Evolutionary conservation across 2,888 invertebrate species (phyloP).

Genomic region (Mylabris sibirica): DNA sequence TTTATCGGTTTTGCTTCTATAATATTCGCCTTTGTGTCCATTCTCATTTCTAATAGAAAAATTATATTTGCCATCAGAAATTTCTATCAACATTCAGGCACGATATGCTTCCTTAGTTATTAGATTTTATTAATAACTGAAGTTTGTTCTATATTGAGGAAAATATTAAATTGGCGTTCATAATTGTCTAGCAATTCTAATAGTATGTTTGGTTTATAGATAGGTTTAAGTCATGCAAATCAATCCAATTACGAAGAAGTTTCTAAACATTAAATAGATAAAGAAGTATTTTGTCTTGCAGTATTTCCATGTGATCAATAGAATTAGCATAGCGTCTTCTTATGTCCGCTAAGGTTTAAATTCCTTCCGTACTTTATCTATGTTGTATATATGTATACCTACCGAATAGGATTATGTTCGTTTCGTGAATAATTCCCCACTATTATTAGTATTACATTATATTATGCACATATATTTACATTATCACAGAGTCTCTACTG

Average conservation of each 20-base stretch:
- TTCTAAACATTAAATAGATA: conserved; percentile 18
- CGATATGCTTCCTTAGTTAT: not conserved
- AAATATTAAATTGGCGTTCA: conserved; percentile 9
- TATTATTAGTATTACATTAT: conserved; percentile 22
- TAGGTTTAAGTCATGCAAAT: conserved; percentile 26
- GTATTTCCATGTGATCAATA: conserved; percentile 43
- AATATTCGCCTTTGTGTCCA: not conserved
- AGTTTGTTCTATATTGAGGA: conserved; percentile 1
- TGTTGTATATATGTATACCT: conserved; percentile 19
- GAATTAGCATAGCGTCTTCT: conserved; percentile 39
- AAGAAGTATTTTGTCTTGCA: conserved; percentile 38
- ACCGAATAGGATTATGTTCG: conserved; percentile 17
- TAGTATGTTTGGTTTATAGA: conserved; percentile 9
- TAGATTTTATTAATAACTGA: not conserved
- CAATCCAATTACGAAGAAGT: conserved; percentile 31
- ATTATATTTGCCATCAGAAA: not conserved
- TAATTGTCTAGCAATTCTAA: conserved; percentile 14
- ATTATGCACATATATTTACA: conserved; percentile 38
- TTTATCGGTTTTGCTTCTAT: not conserved
- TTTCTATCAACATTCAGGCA: not conserved
- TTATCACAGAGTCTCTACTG: conserved; percentile 30
- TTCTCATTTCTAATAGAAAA: not conserved
- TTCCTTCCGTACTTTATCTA: conserved; percentile 29
- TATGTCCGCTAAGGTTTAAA: conserved; percentile 30
- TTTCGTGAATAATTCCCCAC: conserved; percentile 31